Base-by-base conservation (phyloP, 2,113 vertebrate species). In the Amblyopsis rosae region DNA sequence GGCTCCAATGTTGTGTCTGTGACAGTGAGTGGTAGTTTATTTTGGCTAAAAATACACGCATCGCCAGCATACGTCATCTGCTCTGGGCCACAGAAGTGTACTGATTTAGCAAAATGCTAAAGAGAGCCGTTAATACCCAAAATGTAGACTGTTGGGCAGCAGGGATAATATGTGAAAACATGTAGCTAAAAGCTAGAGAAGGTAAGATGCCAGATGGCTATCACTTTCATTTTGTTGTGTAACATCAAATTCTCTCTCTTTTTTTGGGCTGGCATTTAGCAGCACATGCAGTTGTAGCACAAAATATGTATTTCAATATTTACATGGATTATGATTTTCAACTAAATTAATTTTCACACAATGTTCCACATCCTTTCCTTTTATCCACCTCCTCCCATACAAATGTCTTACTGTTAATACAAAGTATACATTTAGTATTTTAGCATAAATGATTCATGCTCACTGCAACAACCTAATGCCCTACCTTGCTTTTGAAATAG, bases 1-100 rank as follows among this genome's bases (percentile, higher is more conserved):
- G 95, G 95, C 12, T 95, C 97, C 79, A 95, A 88, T 0, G 94
- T 99, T 48, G 90, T 94, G 50, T 89, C 95, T 50, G 92, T 98
- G 50, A 96, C 93, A 0, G 98, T 99, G 85, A 90, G 95, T 94
- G 35, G 6, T 8, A 8, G 35, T 41, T 41, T 41, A 41, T 41
- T 41, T 6, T 2, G 1, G 72, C 76, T 81, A 86, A 87, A 85
- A 88, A 88, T 83, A 83, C 54, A 70, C 48, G 71, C 65, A 73
- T 68, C 60, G 33, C 51, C n/a, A 51, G 58, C 16, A 51, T 79
- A 75, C 80, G 80, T 87, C 82, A 87, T 67, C n/a, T 56, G 57
- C 70, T 60, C 68, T 6, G 62, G 60, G 76, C 80, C 76, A 75
- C 81, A 83, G 80, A 74, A 63, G 53, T 82, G 80, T 81, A 57